These are phyloP conservation scores for Eristalis arbustorum DNA, from an alignment of 2,888 invertebrate genomes.

Conservation along the genomic window DNA sequence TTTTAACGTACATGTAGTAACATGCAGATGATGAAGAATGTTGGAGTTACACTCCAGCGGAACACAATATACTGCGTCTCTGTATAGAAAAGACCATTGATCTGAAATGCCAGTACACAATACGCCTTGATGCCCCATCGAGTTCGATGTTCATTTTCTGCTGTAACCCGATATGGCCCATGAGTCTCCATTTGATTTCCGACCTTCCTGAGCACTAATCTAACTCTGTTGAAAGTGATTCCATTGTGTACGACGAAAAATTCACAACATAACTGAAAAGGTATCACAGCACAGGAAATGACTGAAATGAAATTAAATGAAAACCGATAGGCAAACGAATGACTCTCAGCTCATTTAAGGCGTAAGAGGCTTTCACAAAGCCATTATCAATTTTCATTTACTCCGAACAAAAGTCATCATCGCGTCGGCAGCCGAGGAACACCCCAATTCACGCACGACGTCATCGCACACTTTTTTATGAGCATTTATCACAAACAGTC, in stretches of 20 bases:
- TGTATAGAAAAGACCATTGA: no score
- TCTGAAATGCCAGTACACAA: no score
- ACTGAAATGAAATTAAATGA: not conserved
- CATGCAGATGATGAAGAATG: no score
- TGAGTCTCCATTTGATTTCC: no score
- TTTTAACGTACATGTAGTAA: no score
- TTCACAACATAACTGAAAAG: not conserved
- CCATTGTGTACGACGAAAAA: not conserved
- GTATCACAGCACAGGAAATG: not conserved
- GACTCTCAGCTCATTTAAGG: not conserved
- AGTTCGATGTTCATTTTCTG: no score
- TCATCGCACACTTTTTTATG: not conserved
- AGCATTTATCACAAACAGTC: not conserved
- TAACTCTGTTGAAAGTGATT: not conserved
- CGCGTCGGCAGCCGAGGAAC: not conserved
- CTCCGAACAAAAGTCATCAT: not conserved
- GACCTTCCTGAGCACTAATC: no score
- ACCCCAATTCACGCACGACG: not conserved
- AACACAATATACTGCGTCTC: no score
- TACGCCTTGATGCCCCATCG: no score
- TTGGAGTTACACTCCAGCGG: no score
- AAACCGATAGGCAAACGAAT: not conserved
- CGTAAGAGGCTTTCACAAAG: not conserved
- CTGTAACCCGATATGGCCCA: no score
- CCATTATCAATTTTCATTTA: not conserved